phyloP scores from a whole-genome alignment of 1,140 invertebrate species.

The Chrysopa pallens region DNA sequence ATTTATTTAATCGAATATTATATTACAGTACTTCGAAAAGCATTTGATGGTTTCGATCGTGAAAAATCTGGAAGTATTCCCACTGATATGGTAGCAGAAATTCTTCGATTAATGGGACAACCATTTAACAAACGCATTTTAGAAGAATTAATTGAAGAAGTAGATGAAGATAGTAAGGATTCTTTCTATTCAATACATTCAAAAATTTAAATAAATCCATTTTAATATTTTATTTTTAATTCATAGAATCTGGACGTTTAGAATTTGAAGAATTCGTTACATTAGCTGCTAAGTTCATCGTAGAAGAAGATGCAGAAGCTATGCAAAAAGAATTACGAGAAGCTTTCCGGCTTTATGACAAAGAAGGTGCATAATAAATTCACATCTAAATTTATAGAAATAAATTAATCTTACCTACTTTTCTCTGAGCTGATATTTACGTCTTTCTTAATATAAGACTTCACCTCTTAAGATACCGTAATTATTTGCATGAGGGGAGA shows the following conservation, averaged over 20 bases:
- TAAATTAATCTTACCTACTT: constrained; percentile 1
- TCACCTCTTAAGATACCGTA: neutral
- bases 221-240: neutral
- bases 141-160: constrained; percentile 87
- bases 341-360: constrained; percentile 80
- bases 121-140: constrained; percentile 90
- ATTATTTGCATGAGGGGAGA: no score
- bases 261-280: constrained; percentile 93
- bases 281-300: constrained; percentile 83
- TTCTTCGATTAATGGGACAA: constrained; percentile 87
- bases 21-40: constrained; percentile 70
- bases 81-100: constrained; percentile 86
- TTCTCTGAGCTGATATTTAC: neutral
- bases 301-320: constrained; percentile 86
- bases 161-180: constrained; percentile 83
- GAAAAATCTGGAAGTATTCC: constrained; percentile 86
- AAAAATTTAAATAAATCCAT: neutral
- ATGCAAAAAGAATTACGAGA: constrained; percentile 83
- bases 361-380: constrained; percentile 58
- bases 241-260: constrained; percentile 72
- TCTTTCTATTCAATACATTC: constrained; percentile 1
- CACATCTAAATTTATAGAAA: no score
- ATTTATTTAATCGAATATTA: constrained; percentile 6
- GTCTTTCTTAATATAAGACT: constrained; percentile 1
- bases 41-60: constrained; percentile 92